Percentiles rank a stretch among this genome's conserved stretches.
These are phyloP conservation scores for Alligator sinensis DNA, from an alignment of 2,113 vertebrate species.

Conservation along the genomic window DNA sequence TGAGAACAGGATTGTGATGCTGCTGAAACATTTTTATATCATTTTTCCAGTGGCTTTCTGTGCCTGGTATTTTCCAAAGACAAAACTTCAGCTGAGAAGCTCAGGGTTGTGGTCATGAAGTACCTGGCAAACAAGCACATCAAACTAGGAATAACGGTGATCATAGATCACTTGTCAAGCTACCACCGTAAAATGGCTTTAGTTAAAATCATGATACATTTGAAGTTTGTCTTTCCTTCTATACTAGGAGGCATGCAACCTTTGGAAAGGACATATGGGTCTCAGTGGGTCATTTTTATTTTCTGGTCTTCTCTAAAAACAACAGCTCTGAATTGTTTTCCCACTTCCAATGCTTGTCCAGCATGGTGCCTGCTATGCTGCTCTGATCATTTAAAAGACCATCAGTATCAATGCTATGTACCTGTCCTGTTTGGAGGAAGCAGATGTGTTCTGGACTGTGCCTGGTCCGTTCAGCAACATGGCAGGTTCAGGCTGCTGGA, in stretches of 20 bases:
- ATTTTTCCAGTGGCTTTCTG: not conserved
- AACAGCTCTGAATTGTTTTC: not conserved
- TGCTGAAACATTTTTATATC: not conserved
- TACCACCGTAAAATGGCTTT: not conserved
- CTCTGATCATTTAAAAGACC: not conserved
- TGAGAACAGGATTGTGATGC: constrained; percentile 39
- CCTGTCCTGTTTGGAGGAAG: not conserved
- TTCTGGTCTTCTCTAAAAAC: constrained; percentile 7
- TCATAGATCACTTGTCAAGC: not conserved
- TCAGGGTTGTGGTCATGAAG: constrained; percentile 1
- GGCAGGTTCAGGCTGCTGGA: constrained; percentile 27
- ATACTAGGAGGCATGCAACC: not conserved
- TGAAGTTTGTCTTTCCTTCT: not conserved
- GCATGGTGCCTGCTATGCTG: not conserved
- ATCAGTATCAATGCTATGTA: constrained; percentile 47
- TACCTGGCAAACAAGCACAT: not conserved
- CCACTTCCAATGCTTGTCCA: not conserved
- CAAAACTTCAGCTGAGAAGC: not conserved
- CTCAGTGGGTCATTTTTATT: constrained; percentile 11
- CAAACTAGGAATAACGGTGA: fast-evolving
- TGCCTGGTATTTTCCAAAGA: constrained; percentile 17
- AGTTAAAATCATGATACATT: not conserved
- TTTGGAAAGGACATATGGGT: not conserved
- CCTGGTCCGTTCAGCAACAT: constrained; percentile 31
- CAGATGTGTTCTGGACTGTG: constrained; percentile 14